A percentile compares a stretch with the other conserved stretches of the same genome.
Conservation (phyloP, 2,888 invertebrate species). For the Microdon myrmicae region DNA sequence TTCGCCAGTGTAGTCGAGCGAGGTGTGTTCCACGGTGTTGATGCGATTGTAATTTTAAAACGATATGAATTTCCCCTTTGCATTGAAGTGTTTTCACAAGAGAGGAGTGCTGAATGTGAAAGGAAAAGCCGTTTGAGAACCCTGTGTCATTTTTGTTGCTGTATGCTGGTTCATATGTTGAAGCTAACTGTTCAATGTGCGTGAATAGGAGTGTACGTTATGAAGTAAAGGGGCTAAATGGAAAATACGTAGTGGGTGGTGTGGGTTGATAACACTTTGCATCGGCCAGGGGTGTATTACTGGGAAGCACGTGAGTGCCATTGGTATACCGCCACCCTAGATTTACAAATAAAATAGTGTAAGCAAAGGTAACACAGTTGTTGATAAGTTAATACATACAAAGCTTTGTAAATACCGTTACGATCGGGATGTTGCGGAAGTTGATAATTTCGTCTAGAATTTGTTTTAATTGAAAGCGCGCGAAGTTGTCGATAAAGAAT, state of each 20-base stretch:
- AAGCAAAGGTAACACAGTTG: conserved; percentile 19
- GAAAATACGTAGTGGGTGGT: not conserved
- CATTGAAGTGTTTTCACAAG: not conserved
- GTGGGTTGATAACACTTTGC: not conserved
- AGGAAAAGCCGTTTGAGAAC: no score
- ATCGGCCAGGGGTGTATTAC: no score
- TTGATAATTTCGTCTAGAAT: conserved; percentile 21
- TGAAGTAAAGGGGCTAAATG: not conserved
- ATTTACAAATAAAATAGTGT: not conserved
- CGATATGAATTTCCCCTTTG: conserved; percentile 23
- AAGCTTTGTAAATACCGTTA: conserved; percentile 34
- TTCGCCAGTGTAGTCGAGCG: conserved; percentile 24
- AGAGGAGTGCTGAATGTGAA: not conserved
- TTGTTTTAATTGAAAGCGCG: conserved; percentile 7
- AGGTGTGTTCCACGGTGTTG: conserved; percentile 1
- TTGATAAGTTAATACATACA: conserved; percentile 17
- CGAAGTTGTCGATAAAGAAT: no score
- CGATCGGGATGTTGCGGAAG: conserved; percentile 34
- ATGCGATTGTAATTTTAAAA: conserved; percentile 17
- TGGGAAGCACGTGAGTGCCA: conserved; percentile 33
- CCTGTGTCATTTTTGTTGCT: no score
- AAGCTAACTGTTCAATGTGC: no score
- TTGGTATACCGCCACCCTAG: conserved; percentile 6
- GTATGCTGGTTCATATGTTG: no score
- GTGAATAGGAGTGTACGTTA: no score